These are phyloP conservation scores for Rhopilema esculentum DNA, from an alignment of 30 jellyfish, hydroid and myxozoan genomes.

Conservation along the genomic window DNA sequence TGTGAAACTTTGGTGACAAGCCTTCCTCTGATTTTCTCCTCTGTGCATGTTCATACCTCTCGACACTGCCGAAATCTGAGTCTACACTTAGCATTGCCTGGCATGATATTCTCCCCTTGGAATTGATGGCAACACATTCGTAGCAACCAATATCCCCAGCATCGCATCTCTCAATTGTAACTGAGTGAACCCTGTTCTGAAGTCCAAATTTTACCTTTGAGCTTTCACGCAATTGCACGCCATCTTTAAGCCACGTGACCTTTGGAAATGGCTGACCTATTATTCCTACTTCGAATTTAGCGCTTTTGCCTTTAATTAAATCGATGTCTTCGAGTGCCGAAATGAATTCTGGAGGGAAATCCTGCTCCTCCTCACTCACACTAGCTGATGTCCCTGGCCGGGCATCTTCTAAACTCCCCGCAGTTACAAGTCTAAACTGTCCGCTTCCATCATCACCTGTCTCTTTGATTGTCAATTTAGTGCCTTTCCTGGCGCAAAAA, in stretches of 20 bases:
- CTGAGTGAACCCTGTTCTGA: constrained; percentile 67
- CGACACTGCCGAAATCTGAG: constrained; percentile 29
- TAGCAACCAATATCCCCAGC: constrained; percentile 83
- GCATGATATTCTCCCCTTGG: constrained; percentile 68
- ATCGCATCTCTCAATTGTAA: constrained; percentile 30
- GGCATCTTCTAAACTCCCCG: constrained; percentile 50
- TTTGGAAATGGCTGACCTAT: constrained; percentile 78
- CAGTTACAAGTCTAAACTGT: constrained; percentile 61
- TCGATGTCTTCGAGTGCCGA: constrained; percentile 67
- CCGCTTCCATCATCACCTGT: constrained; percentile 54
- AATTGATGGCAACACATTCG: constrained; percentile 91
- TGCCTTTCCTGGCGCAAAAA: constrained; percentile 40
- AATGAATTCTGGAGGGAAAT: constrained; percentile 77
- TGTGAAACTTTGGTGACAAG: constrained; percentile 70
- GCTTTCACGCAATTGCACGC: constrained; percentile 61
- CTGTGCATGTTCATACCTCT: constrained; percentile 29
- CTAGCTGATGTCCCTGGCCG: constrained; percentile 43
- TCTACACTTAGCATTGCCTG: constrained; percentile 66
- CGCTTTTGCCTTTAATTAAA: constrained; percentile 23
- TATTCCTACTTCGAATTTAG: constrained; percentile 67
- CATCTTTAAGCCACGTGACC: constrained; percentile 77
- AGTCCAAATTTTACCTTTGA: constrained; percentile 59
- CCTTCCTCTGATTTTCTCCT: constrained; percentile 63
- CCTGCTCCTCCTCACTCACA: constrained; percentile 77
- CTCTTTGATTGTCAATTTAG: constrained; percentile 41